phyloP scores from a whole-genome alignment of 2,797 vertebrate genomes.

The Aplochiton taeniatus region DNA sequence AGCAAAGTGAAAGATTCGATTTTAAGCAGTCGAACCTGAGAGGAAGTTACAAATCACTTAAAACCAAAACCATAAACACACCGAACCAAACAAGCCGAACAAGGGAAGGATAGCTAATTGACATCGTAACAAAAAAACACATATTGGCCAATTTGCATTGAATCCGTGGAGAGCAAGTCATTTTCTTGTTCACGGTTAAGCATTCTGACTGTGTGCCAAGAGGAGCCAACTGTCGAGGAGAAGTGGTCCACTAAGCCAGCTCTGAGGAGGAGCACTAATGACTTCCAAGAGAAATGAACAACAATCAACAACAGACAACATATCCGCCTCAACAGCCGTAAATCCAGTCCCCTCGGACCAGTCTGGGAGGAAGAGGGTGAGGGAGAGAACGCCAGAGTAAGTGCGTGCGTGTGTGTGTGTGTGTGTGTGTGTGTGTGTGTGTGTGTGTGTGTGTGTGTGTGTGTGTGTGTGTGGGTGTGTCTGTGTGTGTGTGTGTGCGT shows the following conservation, averaged over 20 bases:
- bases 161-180: slow-evolving; percentile 56
- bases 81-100: slow-evolving; percentile 14
- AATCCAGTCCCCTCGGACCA: slow-evolving; percentile 47
- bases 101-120: slow-evolving; percentile 59
- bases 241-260: slow-evolving; percentile 63
- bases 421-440: neutral
- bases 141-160: slow-evolving; percentile 59
- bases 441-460: too few relatives aligned
- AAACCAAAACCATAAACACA: neutral
- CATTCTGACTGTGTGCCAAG: slow-evolving; percentile 60
- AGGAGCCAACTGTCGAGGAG: slow-evolving; percentile 57
- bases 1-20: slow-evolving; percentile 34
- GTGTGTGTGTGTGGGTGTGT: neutral
- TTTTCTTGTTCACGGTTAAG: slow-evolving; percentile 66
- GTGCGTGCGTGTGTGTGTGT: neutral
- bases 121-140: slow-evolving; percentile 47
- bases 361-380: neutral
- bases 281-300: slow-evolving; percentile 67
- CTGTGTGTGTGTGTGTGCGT: too few relatives aligned
- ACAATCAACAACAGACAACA: slow-evolving; percentile 26
- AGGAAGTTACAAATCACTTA: neutral
- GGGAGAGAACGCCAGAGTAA: neutral
- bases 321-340: slow-evolving; percentile 45
- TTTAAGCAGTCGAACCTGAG: slow-evolving; percentile 10
- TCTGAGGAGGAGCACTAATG: slow-evolving; percentile 65